A percentile compares a stretch with the other conserved stretches of the same genome.
phyloP scores from a whole-genome alignment of 2,797 vertebrate species.

The Periparus ater region DNA sequence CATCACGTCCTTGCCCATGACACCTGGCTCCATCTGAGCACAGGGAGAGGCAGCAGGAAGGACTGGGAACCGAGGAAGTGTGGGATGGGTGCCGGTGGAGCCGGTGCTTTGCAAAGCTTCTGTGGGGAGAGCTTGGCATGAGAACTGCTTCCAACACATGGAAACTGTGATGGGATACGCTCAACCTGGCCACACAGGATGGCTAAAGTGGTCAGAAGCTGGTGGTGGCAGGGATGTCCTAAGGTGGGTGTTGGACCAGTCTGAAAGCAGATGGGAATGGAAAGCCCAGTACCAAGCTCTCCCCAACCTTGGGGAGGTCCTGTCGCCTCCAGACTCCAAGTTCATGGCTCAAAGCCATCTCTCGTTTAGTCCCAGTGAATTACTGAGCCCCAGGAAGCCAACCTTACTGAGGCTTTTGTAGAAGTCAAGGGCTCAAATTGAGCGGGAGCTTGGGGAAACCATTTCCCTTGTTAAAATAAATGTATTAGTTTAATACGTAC shows the following conservation, averaged over 20 bases:
- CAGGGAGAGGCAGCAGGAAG: neutral
- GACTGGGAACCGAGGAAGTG: accelerated
- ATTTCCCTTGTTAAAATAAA: constrained; percentile 74
- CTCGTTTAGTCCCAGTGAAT: constrained; percentile 59
- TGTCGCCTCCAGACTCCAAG: neutral
- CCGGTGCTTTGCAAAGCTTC: accelerated
- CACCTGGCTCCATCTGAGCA: neutral
- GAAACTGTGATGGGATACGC: accelerated
- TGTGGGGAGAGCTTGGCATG: neutral
- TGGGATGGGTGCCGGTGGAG: neutral
- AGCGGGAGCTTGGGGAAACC: constrained; percentile 64
- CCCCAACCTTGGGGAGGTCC: constrained; percentile 15
- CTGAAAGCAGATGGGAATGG: neutral
- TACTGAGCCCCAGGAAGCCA: constrained; percentile 56
- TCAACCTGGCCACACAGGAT: neutral
- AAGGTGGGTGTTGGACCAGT: neutral
- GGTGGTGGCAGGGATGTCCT: neutral
- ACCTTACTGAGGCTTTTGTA: constrained; percentile 51
- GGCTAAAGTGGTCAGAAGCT: neutral
- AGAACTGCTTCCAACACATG: neutral
- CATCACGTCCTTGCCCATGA: neutral
- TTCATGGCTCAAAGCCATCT: constrained; percentile 60
- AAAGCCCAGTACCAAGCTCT: neutral
- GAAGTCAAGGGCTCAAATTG: constrained; percentile 59
- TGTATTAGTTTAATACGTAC: constrained; percentile 72